These are phyloP conservation scores for Brachystomella parvula DNA, from an alignment of 1,140 invertebrate species.

Conservation along the genomic window DNA sequence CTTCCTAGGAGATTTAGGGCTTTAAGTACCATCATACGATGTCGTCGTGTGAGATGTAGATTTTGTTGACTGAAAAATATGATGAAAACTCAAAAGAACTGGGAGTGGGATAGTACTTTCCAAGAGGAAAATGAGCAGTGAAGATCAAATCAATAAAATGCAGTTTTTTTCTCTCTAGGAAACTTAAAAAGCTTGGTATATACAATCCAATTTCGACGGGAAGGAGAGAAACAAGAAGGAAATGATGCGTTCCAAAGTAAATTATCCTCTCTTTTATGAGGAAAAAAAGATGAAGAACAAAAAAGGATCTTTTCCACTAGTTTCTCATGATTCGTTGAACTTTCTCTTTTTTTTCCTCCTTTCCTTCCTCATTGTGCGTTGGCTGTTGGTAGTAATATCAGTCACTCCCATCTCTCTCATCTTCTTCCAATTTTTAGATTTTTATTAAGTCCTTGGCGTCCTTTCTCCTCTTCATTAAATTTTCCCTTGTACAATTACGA, in stretches of 20 bases:
- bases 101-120: too few relatives aligned
- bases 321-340: constrained; percentile 11
- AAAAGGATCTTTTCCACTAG: background rate
- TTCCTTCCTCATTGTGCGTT: background rate
- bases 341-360: background rate
- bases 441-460: constrained; percentile 10
- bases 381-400: too few relatives aligned
- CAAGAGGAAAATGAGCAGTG: background rate
- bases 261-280: constrained; percentile 11
- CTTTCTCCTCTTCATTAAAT: constrained; percentile 2
- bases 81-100: background rate
- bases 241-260: constrained; percentile 18
- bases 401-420: background rate
- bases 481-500: background rate
- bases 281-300: background rate
- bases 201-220: constrained; percentile 6
- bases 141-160: background rate
- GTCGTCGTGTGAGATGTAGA: background rate
- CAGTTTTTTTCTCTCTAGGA: too few relatives aligned
- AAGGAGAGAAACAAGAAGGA: background rate
- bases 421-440: constrained; percentile 10
- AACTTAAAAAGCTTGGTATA: background rate
- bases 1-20: background rate
- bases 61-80: constrained; percentile 1
- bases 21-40: background rate